Conservation (phyloP, 2,113 vertebrate genomes). For the Antennarius striatus region DNA sequence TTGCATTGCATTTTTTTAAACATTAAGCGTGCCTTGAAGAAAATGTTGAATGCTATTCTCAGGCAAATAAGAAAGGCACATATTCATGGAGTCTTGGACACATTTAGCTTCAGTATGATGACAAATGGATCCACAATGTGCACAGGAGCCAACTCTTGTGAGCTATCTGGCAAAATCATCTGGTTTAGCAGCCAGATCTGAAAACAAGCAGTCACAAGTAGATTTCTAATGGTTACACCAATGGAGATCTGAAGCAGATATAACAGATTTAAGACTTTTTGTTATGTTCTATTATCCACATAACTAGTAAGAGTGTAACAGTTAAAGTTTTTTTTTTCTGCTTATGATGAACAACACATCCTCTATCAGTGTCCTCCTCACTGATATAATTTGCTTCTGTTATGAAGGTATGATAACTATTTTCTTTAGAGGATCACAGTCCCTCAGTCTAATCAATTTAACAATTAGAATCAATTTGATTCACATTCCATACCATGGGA, state of each 20-base stretch:
- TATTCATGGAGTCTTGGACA: not conserved
- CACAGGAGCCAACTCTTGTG: not conserved
- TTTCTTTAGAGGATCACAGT: not conserved
- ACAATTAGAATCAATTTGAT: not conserved
- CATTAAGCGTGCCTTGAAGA: not conserved
- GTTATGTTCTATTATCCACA: not conserved
- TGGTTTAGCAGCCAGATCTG: not conserved
- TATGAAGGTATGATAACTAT: not conserved
- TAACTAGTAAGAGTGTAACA: not conserved
- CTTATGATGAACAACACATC: not conserved
- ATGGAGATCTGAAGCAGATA: conserved; percentile 12
- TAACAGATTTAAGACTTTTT: not conserved
- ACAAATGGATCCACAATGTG: not conserved
- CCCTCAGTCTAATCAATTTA: not conserved
- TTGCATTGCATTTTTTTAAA: not conserved
- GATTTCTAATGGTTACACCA: not conserved
- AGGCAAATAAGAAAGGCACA: not conserved
- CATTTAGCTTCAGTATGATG: not conserved
- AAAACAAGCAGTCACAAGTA: not conserved
- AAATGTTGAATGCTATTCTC: not conserved
- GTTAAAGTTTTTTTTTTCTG: not conserved
- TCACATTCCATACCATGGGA: not conserved
- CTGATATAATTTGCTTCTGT: not conserved
- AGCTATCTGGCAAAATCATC: conserved; percentile 8
- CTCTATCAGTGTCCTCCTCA: not conserved